phyloP scores from a whole-genome alignment of 2,113 vertebrate species.

The Petroica traversi region DNA sequence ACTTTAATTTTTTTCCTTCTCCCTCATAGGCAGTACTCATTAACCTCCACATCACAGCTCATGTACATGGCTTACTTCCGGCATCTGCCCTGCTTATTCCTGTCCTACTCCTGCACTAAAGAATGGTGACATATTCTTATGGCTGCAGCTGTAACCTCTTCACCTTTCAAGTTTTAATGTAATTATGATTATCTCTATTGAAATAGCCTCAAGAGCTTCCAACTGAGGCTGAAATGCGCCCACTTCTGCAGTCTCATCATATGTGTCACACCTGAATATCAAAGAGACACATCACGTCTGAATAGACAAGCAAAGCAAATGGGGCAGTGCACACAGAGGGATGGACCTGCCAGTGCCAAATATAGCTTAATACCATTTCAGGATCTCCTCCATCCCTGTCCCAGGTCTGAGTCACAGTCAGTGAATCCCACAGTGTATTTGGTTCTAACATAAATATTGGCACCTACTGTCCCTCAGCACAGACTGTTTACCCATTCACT shows the following conservation, averaged over 20 bases:
- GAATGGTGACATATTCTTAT: background rate
- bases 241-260: background rate
- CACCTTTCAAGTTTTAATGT: background rate
- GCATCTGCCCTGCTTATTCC: background rate
- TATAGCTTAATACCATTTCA: background rate
- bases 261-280: fast-evolving
- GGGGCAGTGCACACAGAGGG: background rate
- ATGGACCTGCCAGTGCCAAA: background rate
- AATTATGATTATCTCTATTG: background rate
- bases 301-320: background rate
- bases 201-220: background rate
- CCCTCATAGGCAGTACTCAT: background rate
- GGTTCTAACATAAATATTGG: background rate
- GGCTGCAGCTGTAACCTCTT: background rate
- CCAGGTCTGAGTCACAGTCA: background rate
- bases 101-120: background rate
- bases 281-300: background rate
- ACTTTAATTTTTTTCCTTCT: background rate
- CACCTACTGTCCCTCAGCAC: background rate
- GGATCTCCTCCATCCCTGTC: background rate
- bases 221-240: background rate
- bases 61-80: background rate
- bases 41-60: background rate
- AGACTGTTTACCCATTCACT: background rate
- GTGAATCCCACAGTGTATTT: background rate